Evolutionary conservation across 2,113 vertebrate genomes (phyloP), one percentile per base, ranked within the genome.

Genomic region (Grammomys surdaster): DNA sequence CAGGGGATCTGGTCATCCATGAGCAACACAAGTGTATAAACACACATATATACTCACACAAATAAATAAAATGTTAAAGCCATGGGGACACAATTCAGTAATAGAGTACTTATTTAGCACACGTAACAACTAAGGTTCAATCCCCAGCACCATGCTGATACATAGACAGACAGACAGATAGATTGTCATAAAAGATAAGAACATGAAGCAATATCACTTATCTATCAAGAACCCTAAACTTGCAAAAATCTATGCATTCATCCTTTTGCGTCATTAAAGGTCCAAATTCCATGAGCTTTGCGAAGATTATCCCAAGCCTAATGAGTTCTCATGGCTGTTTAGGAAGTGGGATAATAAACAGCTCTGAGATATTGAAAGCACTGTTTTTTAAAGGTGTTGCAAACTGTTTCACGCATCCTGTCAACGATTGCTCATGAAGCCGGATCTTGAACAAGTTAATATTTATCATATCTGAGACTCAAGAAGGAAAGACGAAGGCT

Each of bases 361-460:
- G 70, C 73, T 63, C 85, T 43, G 9, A 36, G 12, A 63, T 2
- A 1, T 36, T 10, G 85, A 92, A 91, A 96, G 67, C 69, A 84
- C 58, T 93, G 36, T 93, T 94, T 88, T 92, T n/a, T 56, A 10
- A 96, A 89, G 78, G 82, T 95, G 65, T 84, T 88, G 31, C 86
- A 76, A 95, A 69, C 93, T 19, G 54, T 90, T 94, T 95, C 78
- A 86, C 95, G 77, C n/a, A 82, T 90, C 80, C 17, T 70, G 40
- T 92, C 97, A 95, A 67, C 63, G 93, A 89, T 70, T 78, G 5
- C 31, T 78, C 91, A 76, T 89, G 93, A 92, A 93, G 90, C 84
- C 89, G 93, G 54, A 94, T 78, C 88, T 97, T 94, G 40, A 93
- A 91, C 91, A 91, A 98, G 95, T 96, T 97, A 95, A 96, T 98